phyloP scores from a whole-genome alignment of 2,113 vertebrate species.

The Phainopepla nitens region DNA sequence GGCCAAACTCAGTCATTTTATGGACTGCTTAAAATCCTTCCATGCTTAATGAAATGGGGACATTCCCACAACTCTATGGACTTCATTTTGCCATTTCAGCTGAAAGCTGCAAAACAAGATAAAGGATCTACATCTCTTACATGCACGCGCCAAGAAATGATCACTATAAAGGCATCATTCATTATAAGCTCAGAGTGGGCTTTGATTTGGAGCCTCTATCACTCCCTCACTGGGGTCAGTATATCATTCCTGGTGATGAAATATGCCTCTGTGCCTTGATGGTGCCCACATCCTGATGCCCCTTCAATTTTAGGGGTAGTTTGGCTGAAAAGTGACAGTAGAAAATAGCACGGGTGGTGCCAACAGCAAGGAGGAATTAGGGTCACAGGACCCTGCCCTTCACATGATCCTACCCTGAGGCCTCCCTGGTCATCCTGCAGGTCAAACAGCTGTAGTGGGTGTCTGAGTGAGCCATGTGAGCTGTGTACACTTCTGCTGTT shows the following conservation, averaged over 20 bases:
- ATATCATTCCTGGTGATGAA: neutral
- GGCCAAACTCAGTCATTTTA: neutral
- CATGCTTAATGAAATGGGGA: neutral
- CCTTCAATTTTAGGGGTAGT: neutral
- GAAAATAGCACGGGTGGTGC: rapidly evolving
- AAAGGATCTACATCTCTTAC: neutral
- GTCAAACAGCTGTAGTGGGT: neutral
- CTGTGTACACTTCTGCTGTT: rapidly evolving
- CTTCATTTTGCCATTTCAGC: constrained; percentile 17
- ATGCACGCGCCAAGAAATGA: neutral
- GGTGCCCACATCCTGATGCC: neutral
- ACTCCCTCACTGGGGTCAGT: neutral
- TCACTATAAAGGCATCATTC: constrained; percentile 8
- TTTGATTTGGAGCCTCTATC: neutral
- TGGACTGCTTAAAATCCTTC: neutral
- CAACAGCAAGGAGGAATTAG: neutral
- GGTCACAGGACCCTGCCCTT: neutral
- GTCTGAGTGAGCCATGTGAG: rapidly evolving
- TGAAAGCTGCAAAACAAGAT: neutral
- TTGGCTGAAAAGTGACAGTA: neutral
- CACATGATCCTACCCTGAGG: rapidly evolving
- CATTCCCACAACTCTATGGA: neutral
- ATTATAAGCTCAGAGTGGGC: neutral
- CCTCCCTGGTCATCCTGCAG: neutral
- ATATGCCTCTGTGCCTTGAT: neutral